Evolutionary conservation across 1,140 invertebrate genomes (phyloP).

Genomic region (Colletes latitarsis): DNA sequence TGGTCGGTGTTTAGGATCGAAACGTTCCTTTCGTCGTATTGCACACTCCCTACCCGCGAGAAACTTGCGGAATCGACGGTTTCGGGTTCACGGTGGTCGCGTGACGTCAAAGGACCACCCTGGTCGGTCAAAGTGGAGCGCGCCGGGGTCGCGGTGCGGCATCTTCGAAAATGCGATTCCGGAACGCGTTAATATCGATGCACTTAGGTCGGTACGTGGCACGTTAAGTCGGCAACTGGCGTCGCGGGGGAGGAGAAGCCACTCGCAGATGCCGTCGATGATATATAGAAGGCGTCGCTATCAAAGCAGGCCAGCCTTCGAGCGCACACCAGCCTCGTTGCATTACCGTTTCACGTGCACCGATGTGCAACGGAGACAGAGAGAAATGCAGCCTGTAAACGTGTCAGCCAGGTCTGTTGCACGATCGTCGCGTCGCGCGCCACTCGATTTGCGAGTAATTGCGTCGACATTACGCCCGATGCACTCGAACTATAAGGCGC

Average conservation of each 20-base stretch:
- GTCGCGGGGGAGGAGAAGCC: not conserved
- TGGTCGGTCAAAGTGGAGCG: not conserved
- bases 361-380: not conserved
- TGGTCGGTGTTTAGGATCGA: no score
- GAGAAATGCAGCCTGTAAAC: not conserved
- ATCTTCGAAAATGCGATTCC: slow-evolving; percentile 14
- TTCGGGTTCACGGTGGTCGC: not conserved
- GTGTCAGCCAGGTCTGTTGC: not conserved
- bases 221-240: not conserved
- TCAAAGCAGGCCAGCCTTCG: slow-evolving; percentile 55
- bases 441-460: slow-evolving; percentile 48
- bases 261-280: slow-evolving; percentile 23
- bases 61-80: not conserved
- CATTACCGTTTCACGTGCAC: slow-evolving; percentile 48
- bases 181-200: slow-evolving; percentile 1
- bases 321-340: slow-evolving; percentile 22
- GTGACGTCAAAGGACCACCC: not conserved
- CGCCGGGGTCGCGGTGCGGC: not conserved
- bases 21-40: no score
- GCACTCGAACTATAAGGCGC: slow-evolving; percentile 18
- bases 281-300: slow-evolving; percentile 40
- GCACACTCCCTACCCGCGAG: not conserved
- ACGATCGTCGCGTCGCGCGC: slow-evolving; percentile 6
- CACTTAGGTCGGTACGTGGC: slow-evolving; percentile 20
- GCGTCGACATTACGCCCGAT: slow-evolving; percentile 34